Conservation (phyloP, 2,888 invertebrate species). For the Hoplodrina blanda region DNA sequence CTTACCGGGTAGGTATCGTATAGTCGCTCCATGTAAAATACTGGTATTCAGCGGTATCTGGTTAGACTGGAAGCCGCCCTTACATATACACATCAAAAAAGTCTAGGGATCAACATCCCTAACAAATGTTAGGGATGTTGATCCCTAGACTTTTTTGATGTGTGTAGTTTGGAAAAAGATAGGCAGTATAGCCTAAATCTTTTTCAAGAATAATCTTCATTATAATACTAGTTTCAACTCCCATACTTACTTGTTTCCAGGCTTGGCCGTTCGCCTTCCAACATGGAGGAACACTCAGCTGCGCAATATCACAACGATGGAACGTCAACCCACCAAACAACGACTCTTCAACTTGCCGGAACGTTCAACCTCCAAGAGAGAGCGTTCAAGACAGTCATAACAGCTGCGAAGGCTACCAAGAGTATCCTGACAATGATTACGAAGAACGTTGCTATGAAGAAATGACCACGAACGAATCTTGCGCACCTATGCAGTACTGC, state of each 20-base stretch:
- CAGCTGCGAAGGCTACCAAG: slow-evolving; percentile 75
- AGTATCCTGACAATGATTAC: slow-evolving; percentile 84
- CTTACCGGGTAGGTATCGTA: too few relatives aligned
- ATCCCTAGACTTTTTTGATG: too few relatives aligned
- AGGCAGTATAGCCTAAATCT: too few relatives aligned
- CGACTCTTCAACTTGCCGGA: slow-evolving; percentile 64
- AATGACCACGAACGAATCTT: slow-evolving; percentile 71
- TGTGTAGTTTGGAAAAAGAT: too few relatives aligned
- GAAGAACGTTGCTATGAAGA: slow-evolving; percentile 83
- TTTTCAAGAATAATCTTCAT: too few relatives aligned
- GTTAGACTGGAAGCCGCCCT: too few relatives aligned
- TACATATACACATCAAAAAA: too few relatives aligned
- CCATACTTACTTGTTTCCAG: slow-evolving; percentile 79
- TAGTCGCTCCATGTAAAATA: too few relatives aligned
- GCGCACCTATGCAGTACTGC: slow-evolving; percentile 79
- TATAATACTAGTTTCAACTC: too few relatives aligned
- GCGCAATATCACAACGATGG: slow-evolving; percentile 86
- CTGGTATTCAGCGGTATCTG: too few relatives aligned
- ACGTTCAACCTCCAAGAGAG: slow-evolving; percentile 54
- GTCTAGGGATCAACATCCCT: too few relatives aligned
- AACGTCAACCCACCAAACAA: slow-evolving; percentile 75
- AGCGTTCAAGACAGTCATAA: slow-evolving; percentile 49
- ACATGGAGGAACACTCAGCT: slow-evolving; percentile 89
- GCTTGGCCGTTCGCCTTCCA: slow-evolving; percentile 96
- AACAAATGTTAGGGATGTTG: too few relatives aligned